Conservation (phyloP, 2,113 vertebrate species). For the Kryptolebias marmoratus region DNA sequence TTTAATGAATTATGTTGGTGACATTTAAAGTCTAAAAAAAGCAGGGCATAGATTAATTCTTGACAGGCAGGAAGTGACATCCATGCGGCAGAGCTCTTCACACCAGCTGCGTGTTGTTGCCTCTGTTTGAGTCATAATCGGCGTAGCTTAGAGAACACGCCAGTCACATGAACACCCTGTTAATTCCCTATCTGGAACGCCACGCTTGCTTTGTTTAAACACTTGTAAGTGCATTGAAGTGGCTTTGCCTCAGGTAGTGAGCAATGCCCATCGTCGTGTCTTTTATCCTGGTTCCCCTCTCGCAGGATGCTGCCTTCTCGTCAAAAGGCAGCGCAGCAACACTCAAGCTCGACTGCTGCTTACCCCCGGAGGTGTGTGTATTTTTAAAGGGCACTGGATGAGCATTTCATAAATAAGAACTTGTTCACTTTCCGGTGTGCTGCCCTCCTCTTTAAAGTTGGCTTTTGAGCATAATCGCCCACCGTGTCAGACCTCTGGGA, state of each 20-base stretch:
- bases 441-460: constrained; percentile 21
- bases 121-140: constrained; percentile 66
- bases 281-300: constrained; percentile 76
- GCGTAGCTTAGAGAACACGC: constrained; percentile 44
- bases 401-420: constrained; percentile 75
- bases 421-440: constrained; percentile 56
- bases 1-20: constrained; percentile 48
- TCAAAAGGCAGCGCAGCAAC: constrained; percentile 61
- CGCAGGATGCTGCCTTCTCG: constrained; percentile 66
- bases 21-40: constrained; percentile 50
- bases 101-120: constrained; percentile 56
- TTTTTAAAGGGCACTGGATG: constrained; percentile 75
- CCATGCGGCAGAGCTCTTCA: constrained; percentile 49
- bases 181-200: constrained; percentile 61
- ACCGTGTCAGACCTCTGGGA: constrained; percentile 44
- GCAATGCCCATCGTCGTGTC: constrained; percentile 65
- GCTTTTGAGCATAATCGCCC: constrained; percentile 46
- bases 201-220: constrained; percentile 72
- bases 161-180: constrained; percentile 62
- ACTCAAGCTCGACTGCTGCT: constrained; percentile 54
- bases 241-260: constrained; percentile 68
- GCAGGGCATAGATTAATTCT: constrained; percentile 49
- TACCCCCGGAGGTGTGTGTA: constrained; percentile 68
- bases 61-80: constrained; percentile 65
- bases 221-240: constrained; percentile 63